Base-by-base conservation (phyloP, 2,888 invertebrate species). In the Ichneumoninae sp. region DNA sequence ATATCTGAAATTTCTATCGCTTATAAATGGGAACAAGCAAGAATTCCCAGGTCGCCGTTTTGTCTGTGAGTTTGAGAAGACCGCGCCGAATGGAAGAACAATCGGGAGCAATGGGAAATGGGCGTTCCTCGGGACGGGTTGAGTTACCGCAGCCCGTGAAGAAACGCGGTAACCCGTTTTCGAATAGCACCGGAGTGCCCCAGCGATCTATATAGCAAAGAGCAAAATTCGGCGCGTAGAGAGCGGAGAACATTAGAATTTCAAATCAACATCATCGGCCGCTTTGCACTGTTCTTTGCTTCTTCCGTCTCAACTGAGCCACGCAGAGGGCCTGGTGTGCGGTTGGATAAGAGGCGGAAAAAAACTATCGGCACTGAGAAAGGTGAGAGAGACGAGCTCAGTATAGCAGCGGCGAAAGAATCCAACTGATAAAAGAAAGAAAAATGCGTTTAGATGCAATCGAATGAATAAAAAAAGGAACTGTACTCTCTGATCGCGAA, bases 231-330 rank as follows among this genome's bases (percentile, higher is more conserved):
- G 60, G 66, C 40, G 70, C 77, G 16, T 30, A 40, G n/a, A n/a
- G 60, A 33, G 69, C 81, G 71, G 74, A 81, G 63, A 63, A 78
- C 88, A 91, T 92, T 92, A 91, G 92, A 92, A 91, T 92, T 92
- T 92, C 89, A 92, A 92, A 92, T 92, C 88, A 89, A 89, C 90
- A 87, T 86, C 88, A 87, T 87, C 81, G 77, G 68, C 60, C 80
- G 74, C 79, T 85, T 77, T 83, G 83, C 80, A 40, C 50, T 78
- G 79, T 83, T 79, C n/a, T 68, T 40, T 10, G 33, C 19, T 63
- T 85, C 70, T 75, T 79, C 86, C 73, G 83, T 80, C 79, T 81
- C 60, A 66, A 69, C 65, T 40, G 79, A 82, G 83, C 81, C 79
- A 80, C 73, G 69, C 57, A 47, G 65, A 63, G 69, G 36, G 52